Conservation (phyloP, 2,888 invertebrate genomes). For the Rhaphigaster nebulosa region DNA sequence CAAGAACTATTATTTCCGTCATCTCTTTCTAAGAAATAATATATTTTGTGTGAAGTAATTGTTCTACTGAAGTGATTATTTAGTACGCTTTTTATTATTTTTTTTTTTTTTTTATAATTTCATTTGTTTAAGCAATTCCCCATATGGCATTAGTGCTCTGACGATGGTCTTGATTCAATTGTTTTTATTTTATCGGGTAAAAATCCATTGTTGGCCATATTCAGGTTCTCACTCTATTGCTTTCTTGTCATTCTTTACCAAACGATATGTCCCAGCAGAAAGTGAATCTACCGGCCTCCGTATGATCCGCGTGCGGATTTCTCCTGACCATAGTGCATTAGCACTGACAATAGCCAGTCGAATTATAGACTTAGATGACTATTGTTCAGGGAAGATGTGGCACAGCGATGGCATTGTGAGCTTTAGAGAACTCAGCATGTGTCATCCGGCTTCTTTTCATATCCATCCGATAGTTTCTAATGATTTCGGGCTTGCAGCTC, state of each 20-base stretch:
- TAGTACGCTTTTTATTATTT: neutral
- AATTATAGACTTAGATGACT: neutral
- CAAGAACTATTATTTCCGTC: neutral
- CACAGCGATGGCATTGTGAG: slow-evolving; percentile 43
- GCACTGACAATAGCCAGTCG: slow-evolving; percentile 10
- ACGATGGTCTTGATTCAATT: too few species aligned
- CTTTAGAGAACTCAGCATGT: slow-evolving; percentile 13
- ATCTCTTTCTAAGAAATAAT: neutral
- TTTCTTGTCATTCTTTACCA: too few species aligned
- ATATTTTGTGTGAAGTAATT: neutral
- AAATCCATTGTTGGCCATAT: neutral
- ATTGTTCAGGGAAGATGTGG: slow-evolving; percentile 6
- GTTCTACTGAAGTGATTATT: neutral
- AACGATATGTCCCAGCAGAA: neutral
- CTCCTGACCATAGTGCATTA: slow-evolving; percentile 30
- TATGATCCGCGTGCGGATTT: slow-evolving; percentile 3
- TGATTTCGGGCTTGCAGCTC: neutral
- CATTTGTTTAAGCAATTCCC: too few species aligned
- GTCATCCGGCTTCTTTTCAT: slow-evolving; percentile 33
- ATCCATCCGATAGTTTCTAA: neutral
- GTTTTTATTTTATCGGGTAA: neutral
- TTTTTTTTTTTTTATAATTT: too few species aligned
- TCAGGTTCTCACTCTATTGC: neutral
- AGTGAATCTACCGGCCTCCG: neutral
- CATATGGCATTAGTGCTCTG: too few species aligned